A percentile compares a stretch with the other conserved stretches of the same genome.
Evolutionary conservation across 2,797 vertebrate species (phyloP).

Genomic region (Pipistrellus pipistrellus): DNA sequence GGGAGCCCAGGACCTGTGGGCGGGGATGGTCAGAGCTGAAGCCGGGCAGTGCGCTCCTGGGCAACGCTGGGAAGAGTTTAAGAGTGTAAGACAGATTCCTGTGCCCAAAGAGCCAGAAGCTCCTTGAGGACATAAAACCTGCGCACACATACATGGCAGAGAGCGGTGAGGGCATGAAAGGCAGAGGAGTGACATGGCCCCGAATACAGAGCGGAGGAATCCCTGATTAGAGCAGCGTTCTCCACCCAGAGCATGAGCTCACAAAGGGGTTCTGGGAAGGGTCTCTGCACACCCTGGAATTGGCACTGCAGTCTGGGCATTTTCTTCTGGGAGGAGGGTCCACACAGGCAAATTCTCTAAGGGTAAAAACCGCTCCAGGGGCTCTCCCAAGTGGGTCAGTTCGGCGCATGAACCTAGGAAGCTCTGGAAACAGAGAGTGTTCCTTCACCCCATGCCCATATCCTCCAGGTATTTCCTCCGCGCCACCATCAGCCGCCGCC

Average conservation of each 20-base stretch:
- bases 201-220: background rate
- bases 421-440: background rate
- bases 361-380: background rate
- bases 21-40: background rate
- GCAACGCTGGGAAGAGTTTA: background rate
- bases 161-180: background rate
- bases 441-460: background rate
- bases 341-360: background rate
- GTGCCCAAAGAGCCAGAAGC: background rate
- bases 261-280: background rate
- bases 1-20: background rate
- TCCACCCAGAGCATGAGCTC: background rate
- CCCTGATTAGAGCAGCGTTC: background rate
- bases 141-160: background rate
- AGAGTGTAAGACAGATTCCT: background rate
- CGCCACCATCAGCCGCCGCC: slow-evolving; percentile 96
- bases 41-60: background rate
- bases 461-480: slow-evolving; percentile 96
- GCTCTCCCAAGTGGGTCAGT: background rate
- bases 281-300: background rate
- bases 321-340: background rate
- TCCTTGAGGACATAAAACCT: background rate
- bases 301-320: background rate
- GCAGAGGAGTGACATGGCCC: too few species aligned
- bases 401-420: background rate